Base-by-base conservation (phyloP, 2,797 vertebrate genomes). In the Tadarida brasiliensis region DNA sequence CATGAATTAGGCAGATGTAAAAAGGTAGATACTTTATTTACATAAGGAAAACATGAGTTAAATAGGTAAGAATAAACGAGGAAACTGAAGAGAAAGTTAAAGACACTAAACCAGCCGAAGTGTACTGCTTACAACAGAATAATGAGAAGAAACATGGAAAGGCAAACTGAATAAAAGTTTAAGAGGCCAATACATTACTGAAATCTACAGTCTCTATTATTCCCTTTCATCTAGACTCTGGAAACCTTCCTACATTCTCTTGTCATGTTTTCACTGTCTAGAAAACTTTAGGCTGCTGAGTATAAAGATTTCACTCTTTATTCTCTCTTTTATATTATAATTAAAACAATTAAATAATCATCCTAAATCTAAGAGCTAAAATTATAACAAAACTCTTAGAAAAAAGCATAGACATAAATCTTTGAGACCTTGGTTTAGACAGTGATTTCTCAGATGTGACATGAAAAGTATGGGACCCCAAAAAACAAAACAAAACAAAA, bases 11-110 rank as follows among this genome's bases (percentile, higher is more conserved):
- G 61, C 14, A 89, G 33, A 11, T 49, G 26, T 56, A 1, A 74
- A 96, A 77, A 68, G 68, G 20, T 17, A 81, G 20, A 57, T 76
- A 19, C 9, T 85, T 80, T 91, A 74, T 73, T 87, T 57, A 80
- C 30, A 39, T 49, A 70, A 77, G 30, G 30, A 85, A 94, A 89
- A 71, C 1, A 78, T 28, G 19, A 54, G 12, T 19, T 5, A 61
- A 89, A 65, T 4, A 91, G 30, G 28, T 56, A 85, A 51, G n/a
- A 76, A 84, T 10, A 17, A 81, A 73, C 8, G 51, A 83, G 24
- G 22, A 80, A 28, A 33, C 8, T 33, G 35, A 85, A 61, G 28
- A 47, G 35, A 33, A 44, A 26, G 3, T 11, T 54, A 16, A 78
- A 83, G 47, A 86, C 3, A 63, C 20, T 68, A 33, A 68, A 49